Percentiles rank a stretch among this genome's conserved stretches.
These are phyloP conservation scores for Deilephila porcellus DNA, from an alignment of 2,888 invertebrate species.

Conservation along the genomic window DNA sequence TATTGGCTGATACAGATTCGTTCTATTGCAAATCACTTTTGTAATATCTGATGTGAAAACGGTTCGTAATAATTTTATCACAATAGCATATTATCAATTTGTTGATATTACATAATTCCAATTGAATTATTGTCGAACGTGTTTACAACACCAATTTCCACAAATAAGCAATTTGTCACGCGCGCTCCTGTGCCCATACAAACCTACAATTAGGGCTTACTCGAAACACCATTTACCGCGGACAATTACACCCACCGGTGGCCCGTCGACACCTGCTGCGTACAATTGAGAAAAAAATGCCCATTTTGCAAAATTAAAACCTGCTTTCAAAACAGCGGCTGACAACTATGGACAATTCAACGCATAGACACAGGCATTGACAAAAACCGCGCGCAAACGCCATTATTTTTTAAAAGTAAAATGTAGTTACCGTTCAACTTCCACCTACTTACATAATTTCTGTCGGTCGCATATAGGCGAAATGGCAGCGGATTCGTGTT, in stretches of 20 bases:
- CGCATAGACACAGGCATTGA: background rate
- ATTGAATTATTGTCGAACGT: constrained; percentile 45
- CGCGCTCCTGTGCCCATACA: background rate
- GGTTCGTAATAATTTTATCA: background rate
- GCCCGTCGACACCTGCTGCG: constrained; percentile 17
- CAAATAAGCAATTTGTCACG: constrained; percentile 7
- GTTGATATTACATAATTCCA: constrained; percentile 1
- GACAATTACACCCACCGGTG: constrained; percentile 15
- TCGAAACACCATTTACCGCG: constrained; percentile 7
- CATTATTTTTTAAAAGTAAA: constrained; percentile 24
- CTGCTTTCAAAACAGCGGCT: constrained; percentile 18
- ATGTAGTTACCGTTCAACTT: constrained; percentile 1
- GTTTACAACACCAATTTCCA: constrained; percentile 36
- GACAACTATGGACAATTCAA: background rate
- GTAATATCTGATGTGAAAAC: no score
- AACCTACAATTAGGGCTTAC: constrained; percentile 7
- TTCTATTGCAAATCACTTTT: no score
- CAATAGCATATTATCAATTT: background rate
- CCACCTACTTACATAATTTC: constrained; percentile 27
- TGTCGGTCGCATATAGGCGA: constrained; percentile 10
- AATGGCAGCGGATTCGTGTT: constrained; percentile 51
- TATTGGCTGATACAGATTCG: no score
- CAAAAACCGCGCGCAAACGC: constrained; percentile 11
- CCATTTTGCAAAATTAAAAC: constrained; percentile 20
- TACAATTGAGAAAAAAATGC: constrained; percentile 11